Conservation (phyloP, 64 coral and sea anemone genomes). For the Pocillopora damicornis region DNA sequence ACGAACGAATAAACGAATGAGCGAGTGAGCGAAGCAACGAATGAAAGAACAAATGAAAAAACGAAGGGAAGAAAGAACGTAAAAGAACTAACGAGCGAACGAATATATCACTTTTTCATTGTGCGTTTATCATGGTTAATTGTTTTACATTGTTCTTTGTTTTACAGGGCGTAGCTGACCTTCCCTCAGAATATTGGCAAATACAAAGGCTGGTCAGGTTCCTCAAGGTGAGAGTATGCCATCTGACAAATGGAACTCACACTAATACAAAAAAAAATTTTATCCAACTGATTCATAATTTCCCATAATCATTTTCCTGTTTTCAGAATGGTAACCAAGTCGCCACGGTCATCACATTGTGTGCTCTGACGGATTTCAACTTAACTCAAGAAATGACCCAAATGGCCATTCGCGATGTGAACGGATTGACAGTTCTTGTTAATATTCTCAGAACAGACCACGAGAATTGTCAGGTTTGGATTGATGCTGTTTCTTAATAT, state of each 20-base stretch:
- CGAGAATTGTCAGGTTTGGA: constrained; percentile 71
- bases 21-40: too few relatives aligned
- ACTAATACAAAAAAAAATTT: background rate
- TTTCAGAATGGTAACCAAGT: constrained; percentile 84
- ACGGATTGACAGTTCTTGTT: constrained; percentile 68
- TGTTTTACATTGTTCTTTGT: background rate
- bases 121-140: too few relatives aligned
- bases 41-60: too few relatives aligned
- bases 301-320: background rate
- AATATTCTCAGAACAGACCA: constrained; percentile 85
- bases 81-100: too few relatives aligned
- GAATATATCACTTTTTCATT: too few relatives aligned
- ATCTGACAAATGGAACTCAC: background rate
- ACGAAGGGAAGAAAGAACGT: too few relatives aligned
- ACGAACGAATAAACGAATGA: too few relatives aligned
- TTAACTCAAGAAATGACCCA: constrained; percentile 76
- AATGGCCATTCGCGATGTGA: constrained; percentile 85
- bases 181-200: constrained; percentile 92
- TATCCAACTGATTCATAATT: background rate
- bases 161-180: constrained; percentile 55
- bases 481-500: background rate
- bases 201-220: constrained; percentile 87
- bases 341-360: constrained; percentile 80
- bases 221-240: constrained; percentile 52
- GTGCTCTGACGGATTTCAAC: constrained; percentile 88